Base-by-base conservation (phyloP, 2,888 invertebrate species). In the Melinaea marsaeus region DNA sequence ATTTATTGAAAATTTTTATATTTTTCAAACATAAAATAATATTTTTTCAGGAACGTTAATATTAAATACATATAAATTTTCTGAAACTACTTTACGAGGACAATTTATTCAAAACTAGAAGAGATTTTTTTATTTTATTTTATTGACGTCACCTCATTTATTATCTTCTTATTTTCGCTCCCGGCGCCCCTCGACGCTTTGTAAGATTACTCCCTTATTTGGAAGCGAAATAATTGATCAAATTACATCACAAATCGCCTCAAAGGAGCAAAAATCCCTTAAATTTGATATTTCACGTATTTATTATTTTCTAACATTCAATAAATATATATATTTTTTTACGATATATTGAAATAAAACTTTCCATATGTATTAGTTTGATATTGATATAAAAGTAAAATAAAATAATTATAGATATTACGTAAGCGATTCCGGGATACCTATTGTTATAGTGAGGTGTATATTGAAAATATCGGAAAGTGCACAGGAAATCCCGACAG, bases 231-330 rank as follows among this genome's bases (percentile, higher is more conserved):
- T 89, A 86, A 89, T 85, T 86, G 82, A 79, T 70, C 76, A 82
- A 86, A 86, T 88, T 84, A 82, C 77, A 72, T 74, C 70, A 71
- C 69, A 83, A 88, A 88, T 85, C 88, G 81, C 77, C 84, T 87
- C 85, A 83, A 67, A 72, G 72, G 70, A 75, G 73, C 70, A 81
- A 86, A 84, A 81, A 79, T 75, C 77, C 73, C 72, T 78, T 22
- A 85, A 89, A 88, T 88, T 84, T 84, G 84, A 74, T 83, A 83
- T 85, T 88, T 85, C 82, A 80, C 81, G 79, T 84, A 85, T 86
- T 82, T 80, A 65, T 71, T 58, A 62, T 65, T 64, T 55, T 65
- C 22, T 68, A 61, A 63, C 58, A 60, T 42, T 46, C 48, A 34
- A 58, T 55, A 56, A 46, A 60, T 55, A 6, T 7, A 37, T 6